These are phyloP conservation scores for Megaustenia siamemsis DNA, from an alignment of 2,888 invertebrate genomes.

Conservation along the genomic window DNA sequence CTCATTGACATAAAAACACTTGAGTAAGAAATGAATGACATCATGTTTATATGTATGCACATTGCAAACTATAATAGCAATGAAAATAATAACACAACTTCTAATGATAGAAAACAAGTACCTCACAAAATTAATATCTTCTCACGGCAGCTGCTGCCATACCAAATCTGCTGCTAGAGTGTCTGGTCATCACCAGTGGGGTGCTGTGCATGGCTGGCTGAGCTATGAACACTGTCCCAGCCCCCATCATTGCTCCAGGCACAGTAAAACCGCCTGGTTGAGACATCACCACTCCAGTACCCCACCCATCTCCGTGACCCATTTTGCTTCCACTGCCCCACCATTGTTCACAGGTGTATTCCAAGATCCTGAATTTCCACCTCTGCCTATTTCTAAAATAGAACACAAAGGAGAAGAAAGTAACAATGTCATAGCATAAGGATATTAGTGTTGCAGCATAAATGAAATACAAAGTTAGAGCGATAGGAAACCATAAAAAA, in stretches of 20 bases:
- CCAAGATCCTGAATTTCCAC: slow-evolving; percentile 49
- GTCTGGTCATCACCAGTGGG: slow-evolving; percentile 48
- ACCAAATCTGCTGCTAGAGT: slow-evolving; percentile 54
- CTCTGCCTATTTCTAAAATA: neutral
- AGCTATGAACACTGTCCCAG: slow-evolving; percentile 45
- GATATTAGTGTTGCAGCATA: no score
- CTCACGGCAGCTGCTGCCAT: slow-evolving; percentile 56
- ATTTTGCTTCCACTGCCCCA: slow-evolving; percentile 48
- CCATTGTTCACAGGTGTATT: slow-evolving; percentile 50
- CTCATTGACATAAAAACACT: no score
- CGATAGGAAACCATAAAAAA: no score
- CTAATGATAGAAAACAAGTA: neutral
- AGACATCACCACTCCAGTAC: slow-evolving; percentile 44
- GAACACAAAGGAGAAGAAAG: neutral
- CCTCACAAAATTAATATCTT: slow-evolving; percentile 46
- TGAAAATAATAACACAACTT: no score
- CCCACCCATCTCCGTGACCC: slow-evolving; percentile 58
- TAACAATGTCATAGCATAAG: no score
- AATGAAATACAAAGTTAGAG: no score
- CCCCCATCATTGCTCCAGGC: slow-evolving; percentile 45
- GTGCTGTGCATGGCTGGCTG: slow-evolving; percentile 49
- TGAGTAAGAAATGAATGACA: no score
- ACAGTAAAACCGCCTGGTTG: slow-evolving; percentile 38
- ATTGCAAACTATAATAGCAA: no score
- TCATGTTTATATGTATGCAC: no score